Conservation (phyloP, 2,113 vertebrate species). For the Ranitomeya variabilis region DNA sequence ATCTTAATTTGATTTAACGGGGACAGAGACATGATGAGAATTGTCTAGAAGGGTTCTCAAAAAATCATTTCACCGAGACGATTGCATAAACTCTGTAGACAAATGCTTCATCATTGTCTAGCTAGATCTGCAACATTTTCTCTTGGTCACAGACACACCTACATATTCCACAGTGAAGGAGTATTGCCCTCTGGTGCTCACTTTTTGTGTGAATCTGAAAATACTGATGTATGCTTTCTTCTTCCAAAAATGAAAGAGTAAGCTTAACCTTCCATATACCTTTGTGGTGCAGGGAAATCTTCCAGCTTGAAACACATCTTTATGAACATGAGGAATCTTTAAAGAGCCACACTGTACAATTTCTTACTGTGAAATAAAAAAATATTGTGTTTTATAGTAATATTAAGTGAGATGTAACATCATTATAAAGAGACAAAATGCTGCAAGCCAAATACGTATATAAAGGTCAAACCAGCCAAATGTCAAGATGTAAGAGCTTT, state of each 20-base stretch:
- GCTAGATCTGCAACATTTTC: constrained; percentile 55
- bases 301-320: not conserved
- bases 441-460: not conserved
- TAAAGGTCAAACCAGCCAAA: not conserved
- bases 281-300: not conserved
- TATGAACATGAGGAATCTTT: not conserved
- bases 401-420: not conserved
- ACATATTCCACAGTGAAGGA: constrained; percentile 52
- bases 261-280: not conserved
- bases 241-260: not conserved
- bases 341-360: not conserved
- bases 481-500: not conserved
- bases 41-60: constrained; percentile 26
- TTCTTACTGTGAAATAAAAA: not conserved
- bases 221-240: not conserved
- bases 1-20: constrained; percentile 44
- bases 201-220: constrained; percentile 43
- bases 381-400: not conserved
- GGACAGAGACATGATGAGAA: constrained; percentile 11
- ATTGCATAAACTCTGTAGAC: constrained; percentile 36
- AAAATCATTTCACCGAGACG: constrained; percentile 43
- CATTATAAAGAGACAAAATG: not conserved
- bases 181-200: constrained; percentile 58
- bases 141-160: constrained; percentile 55
- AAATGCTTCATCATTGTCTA: constrained; percentile 44